A percentile compares a stretch with the other conserved stretches of the same genome.
These are phyloP conservation scores for Aplidium turbinatum DNA, from an alignment of 23 tunicate species.

Conservation along the genomic window DNA sequence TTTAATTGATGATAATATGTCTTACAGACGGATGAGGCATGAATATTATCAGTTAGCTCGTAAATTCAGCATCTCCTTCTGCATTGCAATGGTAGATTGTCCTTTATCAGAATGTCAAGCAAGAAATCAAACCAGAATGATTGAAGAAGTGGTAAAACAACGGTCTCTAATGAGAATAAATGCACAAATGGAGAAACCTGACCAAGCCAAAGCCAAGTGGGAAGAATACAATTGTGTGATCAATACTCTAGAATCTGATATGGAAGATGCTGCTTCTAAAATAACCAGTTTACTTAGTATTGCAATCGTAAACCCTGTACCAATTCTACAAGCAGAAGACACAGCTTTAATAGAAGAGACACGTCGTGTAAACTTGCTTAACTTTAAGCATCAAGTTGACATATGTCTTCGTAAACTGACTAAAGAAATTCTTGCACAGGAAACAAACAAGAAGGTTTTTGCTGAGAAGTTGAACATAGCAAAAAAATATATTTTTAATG, in stretches of 20 bases:
- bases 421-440: constrained; percentile 5
- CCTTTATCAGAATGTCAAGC: constrained; percentile 22
- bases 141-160: constrained; percentile 24
- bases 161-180: constrained; percentile 29
- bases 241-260: neutral
- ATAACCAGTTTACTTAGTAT: neutral
- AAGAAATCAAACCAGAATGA: constrained; percentile 28
- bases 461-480: constrained; percentile 5
- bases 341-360: constrained; percentile 11
- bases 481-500: constrained; percentile 27
- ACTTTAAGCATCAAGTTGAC: constrained; percentile 56
- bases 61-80: constrained; percentile 10
- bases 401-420: constrained; percentile 36
- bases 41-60: constrained; percentile 58
- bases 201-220: constrained; percentile 27
- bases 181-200: constrained; percentile 73
- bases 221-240: constrained; percentile 33
- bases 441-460: neutral
- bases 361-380: constrained; percentile 7
- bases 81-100: constrained; percentile 41
- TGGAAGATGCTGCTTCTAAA: neutral
- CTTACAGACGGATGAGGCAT: constrained; percentile 59
- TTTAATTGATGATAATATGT: constrained; percentile 80
- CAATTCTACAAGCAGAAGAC: neutral
- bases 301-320: constrained; percentile 18